Evolutionary conservation across 1,140 invertebrate genomes (phyloP).

Genomic region (Drosophila santomea): DNA sequence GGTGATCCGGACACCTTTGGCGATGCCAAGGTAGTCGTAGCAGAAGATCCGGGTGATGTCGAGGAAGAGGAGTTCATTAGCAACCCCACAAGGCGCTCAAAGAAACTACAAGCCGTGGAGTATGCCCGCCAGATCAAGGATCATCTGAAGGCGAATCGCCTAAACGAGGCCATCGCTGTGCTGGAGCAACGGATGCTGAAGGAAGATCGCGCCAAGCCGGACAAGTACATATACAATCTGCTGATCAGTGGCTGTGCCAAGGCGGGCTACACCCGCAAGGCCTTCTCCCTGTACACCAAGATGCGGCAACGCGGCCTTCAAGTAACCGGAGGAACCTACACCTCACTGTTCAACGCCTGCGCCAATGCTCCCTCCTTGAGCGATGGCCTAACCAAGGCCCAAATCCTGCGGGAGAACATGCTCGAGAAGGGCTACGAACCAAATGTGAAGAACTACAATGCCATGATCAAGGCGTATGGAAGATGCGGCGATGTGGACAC

Average conservation of each 20-base stretch:
- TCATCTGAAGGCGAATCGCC: conserved; percentile 87
- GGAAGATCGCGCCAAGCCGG: conserved; percentile 91
- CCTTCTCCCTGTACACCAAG: conserved; percentile 92
- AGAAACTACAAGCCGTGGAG: conserved; percentile 86
- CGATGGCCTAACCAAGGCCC: conserved; percentile 88
- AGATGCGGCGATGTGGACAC: conserved; percentile 90
- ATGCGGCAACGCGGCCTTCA: conserved; percentile 91
- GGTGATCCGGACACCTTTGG: conserved; percentile 58
- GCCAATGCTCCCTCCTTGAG: conserved; percentile 90
- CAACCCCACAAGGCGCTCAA: conserved; percentile 83
- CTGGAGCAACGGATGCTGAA: conserved; percentile 90
- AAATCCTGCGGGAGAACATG: conserved; percentile 88
- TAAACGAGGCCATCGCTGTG: conserved; percentile 91
- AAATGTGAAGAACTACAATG: conserved; percentile 93
- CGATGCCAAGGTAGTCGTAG: conserved; percentile 12
- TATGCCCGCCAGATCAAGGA: conserved; percentile 90
- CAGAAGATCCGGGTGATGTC: conserved; percentile 84
- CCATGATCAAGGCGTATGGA: conserved; percentile 96
- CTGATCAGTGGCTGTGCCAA: conserved; percentile 92
- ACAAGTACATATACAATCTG: conserved; percentile 91
- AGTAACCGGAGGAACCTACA: conserved; percentile 90
- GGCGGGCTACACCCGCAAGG: conserved; percentile 93
- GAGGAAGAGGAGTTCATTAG: conserved; percentile 86
- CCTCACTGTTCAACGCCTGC: conserved; percentile 94
- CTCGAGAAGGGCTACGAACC: conserved; percentile 88